Evolutionary conservation across 2,888 invertebrate species (phyloP).

Genomic region (Fabriciana adippe): DNA sequence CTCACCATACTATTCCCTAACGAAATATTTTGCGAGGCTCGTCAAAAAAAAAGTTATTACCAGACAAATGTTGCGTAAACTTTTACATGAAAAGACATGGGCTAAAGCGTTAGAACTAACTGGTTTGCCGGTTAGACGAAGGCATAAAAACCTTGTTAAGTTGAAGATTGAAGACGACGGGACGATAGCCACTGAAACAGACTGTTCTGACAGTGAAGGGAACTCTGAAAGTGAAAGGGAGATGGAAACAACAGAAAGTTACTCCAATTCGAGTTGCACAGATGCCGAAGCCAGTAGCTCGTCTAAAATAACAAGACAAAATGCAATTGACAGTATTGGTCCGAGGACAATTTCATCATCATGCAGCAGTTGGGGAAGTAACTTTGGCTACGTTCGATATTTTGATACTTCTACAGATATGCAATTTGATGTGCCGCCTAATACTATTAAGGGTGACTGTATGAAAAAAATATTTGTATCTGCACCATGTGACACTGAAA

Average conservation of each 20-base stretch:
- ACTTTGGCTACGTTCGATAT: slow-evolving; percentile 86
- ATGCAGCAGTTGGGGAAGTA: slow-evolving; percentile 82
- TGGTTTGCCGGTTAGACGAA: slow-evolving; percentile 68
- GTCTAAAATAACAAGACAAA: slow-evolving; percentile 80
- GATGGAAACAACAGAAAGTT: slow-evolving; percentile 69
- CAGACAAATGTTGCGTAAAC: slow-evolving; percentile 86
- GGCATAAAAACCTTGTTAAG: slow-evolving; percentile 73
- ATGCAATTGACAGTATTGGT: slow-evolving; percentile 80
- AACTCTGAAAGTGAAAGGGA: slow-evolving; percentile 64
- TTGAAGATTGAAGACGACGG: slow-evolving; percentile 72
- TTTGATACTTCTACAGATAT: slow-evolving; percentile 79
- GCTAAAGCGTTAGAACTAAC: slow-evolving; percentile 75
- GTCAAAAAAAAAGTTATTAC: slow-evolving; percentile 88
- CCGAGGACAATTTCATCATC: slow-evolving; percentile 72
- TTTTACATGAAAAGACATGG: slow-evolving; percentile 85
- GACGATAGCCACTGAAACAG: slow-evolving; percentile 68
- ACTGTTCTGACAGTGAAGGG: slow-evolving; percentile 66
- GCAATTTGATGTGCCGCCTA: slow-evolving; percentile 55
- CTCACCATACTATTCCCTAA: slow-evolving; percentile 89
- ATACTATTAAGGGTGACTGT: slow-evolving; percentile 62
- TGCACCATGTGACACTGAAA: slow-evolving; percentile 44
- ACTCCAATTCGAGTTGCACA: slow-evolving; percentile 65
- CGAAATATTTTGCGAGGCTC: slow-evolving; percentile 88
- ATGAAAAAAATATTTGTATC: slow-evolving; percentile 64
- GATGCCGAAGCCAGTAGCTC: slow-evolving; percentile 57